Evolutionary conservation across 2,113 vertebrate species (phyloP), one percentile per base, ranked within the genome.

Genomic region (Brachyhypopomus occidentalis): DNA sequence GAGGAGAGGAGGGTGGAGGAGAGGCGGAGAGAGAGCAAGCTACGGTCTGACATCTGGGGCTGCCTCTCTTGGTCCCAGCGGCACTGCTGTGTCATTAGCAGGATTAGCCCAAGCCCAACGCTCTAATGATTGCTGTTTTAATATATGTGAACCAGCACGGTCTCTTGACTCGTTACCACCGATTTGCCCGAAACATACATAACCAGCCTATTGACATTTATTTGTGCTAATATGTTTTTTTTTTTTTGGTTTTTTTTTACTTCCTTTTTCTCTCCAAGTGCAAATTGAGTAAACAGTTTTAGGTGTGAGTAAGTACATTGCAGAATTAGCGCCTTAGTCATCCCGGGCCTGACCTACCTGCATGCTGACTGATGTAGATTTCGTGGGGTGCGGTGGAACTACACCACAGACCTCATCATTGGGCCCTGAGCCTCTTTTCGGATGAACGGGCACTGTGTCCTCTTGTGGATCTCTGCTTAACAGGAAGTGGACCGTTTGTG

Each of bases 81-180:
- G 97, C 96, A 93, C 95, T 91, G 88, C 93, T 91, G 94, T 98
- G 96, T 98, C 96, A 98, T 99, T 98, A 98, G 95, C 95, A 95
- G 97, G 96, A 98, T 98, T 98, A 98, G 98, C 97, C 95, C 97
- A 93, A 95, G 95, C 96, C 95, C 96, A 97, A 98, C 96, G 97
- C 97, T 94, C 95, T 98, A 98, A 98, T 97, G 96, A 98, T 97
- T 94, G 94, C 96, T 96, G 96, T 97, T 97, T 96, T 97, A 98
- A 98, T 97, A 96, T 96, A 97, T 96, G 96, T 96, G 96, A 97
- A 96, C 93, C 94, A 96, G 96, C 92, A 94, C 95, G 95, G 95
- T 98, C 97, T 97, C 96, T 96, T 96, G 96, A 98, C 96, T 98
- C 96, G 97, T 97, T 97, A 98, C 96, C 95, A 94, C 94, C 96